phyloP scores from a whole-genome alignment of 1,140 invertebrate species.

The Nixonia krombeini region DNA sequence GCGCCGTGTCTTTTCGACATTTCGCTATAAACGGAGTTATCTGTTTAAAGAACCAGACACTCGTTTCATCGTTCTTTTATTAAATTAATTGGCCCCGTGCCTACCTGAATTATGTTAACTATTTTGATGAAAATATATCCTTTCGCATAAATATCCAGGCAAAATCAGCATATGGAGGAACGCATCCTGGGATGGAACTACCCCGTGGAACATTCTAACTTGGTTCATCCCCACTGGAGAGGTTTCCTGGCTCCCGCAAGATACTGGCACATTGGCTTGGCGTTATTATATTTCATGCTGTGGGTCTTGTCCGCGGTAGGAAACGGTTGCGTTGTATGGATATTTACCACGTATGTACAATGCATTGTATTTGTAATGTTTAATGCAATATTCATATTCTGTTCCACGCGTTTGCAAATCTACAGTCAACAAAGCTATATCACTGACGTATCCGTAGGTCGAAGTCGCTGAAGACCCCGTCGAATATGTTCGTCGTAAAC shows the following conservation, averaged over 20 bases:
- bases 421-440: not conserved
- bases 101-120: no score
- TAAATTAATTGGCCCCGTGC: no score
- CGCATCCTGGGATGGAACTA: slow-evolving; percentile 78
- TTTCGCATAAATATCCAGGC: no score
- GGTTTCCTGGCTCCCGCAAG: slow-evolving; percentile 79
- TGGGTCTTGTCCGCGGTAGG: slow-evolving; percentile 80
- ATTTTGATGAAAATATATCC: no score
- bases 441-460: slow-evolving; percentile 73
- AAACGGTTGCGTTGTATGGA: slow-evolving; percentile 86
- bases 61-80: no score
- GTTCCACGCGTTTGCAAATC: not conserved
- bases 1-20: slow-evolving; percentile 1
- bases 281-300: slow-evolving; percentile 80
- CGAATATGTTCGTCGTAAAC: slow-evolving; percentile 86
- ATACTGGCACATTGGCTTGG: slow-evolving; percentile 81
- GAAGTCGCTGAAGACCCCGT: slow-evolving; percentile 81
- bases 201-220: slow-evolving; percentile 77
- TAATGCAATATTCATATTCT: not conserved
- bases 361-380: slow-evolving; percentile 24
- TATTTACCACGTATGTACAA: slow-evolving; percentile 81
- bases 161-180: slow-evolving; percentile 57
- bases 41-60: no score
- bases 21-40: no score
- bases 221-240: slow-evolving; percentile 82